phyloP scores from a whole-genome alignment of 37 sponge, comb jelly and placozoan species.

The Dysidea cf. avara region DNA sequence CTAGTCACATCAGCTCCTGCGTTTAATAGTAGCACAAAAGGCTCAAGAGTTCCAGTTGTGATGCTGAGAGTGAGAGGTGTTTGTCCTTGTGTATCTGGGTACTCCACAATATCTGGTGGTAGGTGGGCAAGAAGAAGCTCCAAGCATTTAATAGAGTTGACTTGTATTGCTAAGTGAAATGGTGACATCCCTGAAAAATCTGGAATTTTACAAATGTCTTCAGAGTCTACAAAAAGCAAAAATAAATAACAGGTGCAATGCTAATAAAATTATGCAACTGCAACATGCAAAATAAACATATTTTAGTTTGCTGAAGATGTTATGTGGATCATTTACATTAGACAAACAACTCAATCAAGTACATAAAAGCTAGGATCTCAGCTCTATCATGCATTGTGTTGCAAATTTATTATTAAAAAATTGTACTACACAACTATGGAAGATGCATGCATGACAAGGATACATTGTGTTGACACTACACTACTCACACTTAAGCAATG shows the following conservation, averaged over 20 bases:
- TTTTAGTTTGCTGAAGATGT: too few species aligned
- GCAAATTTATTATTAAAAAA: too few species aligned
- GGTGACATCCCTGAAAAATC: slow-evolving; percentile 78
- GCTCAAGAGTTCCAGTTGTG: slow-evolving; percentile 22
- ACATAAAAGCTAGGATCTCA: too few species aligned
- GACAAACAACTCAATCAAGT: too few species aligned
- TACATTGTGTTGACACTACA: too few species aligned
- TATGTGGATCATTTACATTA: too few species aligned
- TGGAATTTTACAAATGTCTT: slow-evolving; percentile 5
- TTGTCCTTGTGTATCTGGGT: slow-evolving; percentile 41
- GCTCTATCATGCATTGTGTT: too few species aligned
- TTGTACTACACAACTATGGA: too few species aligned
- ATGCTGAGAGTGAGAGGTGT: slow-evolving; percentile 41
- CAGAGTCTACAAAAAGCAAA: slow-evolving; percentile 18
- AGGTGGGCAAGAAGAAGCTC: slow-evolving; percentile 9
- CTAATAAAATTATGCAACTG: background rate
- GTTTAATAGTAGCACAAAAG: slow-evolving; percentile 10
- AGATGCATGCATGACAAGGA: too few species aligned
- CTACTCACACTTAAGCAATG: too few species aligned
- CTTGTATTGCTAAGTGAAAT: slow-evolving; percentile 65
- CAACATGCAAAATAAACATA: too few species aligned
- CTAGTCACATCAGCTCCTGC: background rate
- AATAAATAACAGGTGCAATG: background rate
- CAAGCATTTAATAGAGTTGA: slow-evolving; percentile 45
- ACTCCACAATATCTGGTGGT: slow-evolving; percentile 50